Conservation (phyloP, 2,113 vertebrate genomes). For the Anseranas semipalmata region DNA sequence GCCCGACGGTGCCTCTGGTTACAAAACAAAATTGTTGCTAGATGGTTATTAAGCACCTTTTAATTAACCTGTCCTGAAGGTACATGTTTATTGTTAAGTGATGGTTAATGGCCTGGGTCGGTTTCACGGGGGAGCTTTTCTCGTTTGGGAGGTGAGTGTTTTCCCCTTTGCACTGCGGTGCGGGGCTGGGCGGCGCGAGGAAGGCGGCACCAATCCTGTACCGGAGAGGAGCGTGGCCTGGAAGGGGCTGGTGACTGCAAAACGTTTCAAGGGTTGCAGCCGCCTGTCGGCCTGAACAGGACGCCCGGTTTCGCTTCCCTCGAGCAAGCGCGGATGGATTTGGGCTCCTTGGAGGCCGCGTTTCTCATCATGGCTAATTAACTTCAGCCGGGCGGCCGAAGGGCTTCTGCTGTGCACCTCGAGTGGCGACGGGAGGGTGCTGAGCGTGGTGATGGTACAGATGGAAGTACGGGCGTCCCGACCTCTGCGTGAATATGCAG, state of each 20-base stretch:
- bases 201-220: too few species aligned
- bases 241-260: background rate
- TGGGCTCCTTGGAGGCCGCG: background rate
- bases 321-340: background rate
- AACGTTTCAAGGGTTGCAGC: too few species aligned
- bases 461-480: background rate
- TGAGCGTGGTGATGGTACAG: background rate
- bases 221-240: background rate
- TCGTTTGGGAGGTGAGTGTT: background rate
- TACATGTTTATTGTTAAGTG: background rate
- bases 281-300: too few species aligned
- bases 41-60: slow-evolving; percentile 5
- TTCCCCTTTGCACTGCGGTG: too few species aligned
- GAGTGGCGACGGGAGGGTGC: background rate
- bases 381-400: background rate
- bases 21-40: background rate
- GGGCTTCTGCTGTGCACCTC: background rate
- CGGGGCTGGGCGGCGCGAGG: too few species aligned
- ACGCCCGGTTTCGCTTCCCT: background rate
- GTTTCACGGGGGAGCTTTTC: background rate
- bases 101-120: background rate
- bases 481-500: rapidly evolving
- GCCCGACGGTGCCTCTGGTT: background rate
- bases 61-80: background rate
- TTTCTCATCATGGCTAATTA: rapidly evolving